These are phyloP conservation scores for Cheilosia vernalis DNA, from an alignment of 2,888 invertebrate genomes.

Conservation along the genomic window DNA sequence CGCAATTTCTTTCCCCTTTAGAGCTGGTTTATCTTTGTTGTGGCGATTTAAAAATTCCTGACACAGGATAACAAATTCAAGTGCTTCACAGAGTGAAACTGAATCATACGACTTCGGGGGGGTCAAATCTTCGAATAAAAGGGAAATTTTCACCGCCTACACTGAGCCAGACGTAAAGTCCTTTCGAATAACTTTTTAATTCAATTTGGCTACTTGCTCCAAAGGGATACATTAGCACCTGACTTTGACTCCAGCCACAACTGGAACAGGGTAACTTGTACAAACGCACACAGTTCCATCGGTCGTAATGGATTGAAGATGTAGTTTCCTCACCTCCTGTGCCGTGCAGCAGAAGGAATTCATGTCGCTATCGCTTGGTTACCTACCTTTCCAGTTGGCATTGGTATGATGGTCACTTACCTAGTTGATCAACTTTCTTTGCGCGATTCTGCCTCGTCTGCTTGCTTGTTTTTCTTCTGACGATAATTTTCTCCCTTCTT, in stretches of 20 bases:
- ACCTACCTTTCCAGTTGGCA: conserved; percentile 67
- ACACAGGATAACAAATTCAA: not conserved
- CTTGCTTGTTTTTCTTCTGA: conserved; percentile 12
- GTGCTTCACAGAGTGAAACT: not conserved
- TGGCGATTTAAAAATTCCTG: not conserved
- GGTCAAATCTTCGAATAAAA: not conserved
- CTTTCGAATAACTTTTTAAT: not conserved
- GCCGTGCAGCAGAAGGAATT: conserved; percentile 41
- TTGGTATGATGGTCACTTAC: conserved; percentile 63
- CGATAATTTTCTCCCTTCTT: conserved; percentile 30
- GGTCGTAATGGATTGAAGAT: conserved; percentile 12
- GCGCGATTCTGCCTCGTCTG: conserved; percentile 58
- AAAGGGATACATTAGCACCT: not conserved
- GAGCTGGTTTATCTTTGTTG: not conserved
- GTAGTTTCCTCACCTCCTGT: conserved; percentile 44
- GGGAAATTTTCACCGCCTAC: conserved; percentile 21
- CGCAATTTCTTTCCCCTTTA: conserved; percentile 16
- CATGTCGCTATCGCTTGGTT: conserved; percentile 28
- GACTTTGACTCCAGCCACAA: not conserved
- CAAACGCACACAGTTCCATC: conserved; percentile 23
- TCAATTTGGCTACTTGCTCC: not conserved
- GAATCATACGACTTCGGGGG: conserved; percentile 9
- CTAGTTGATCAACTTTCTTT: conserved; percentile 74
- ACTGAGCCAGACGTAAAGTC: not conserved
- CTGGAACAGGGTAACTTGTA: not conserved